phyloP scores from a whole-genome alignment of 2,888 invertebrate genomes.

The Caenorhabditis panamensis region DNA sequence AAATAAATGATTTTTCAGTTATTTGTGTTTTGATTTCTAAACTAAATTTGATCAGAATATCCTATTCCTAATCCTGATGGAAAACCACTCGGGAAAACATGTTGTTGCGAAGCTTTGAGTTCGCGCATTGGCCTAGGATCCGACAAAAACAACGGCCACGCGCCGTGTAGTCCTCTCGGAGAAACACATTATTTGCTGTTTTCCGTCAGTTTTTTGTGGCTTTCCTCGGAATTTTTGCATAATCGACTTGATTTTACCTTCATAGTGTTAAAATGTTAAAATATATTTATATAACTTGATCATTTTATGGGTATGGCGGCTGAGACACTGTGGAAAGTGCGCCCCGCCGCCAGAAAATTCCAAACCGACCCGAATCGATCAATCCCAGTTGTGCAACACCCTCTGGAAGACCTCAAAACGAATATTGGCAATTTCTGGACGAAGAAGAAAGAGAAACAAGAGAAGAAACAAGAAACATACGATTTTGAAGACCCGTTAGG shows the following conservation, averaged over 20 bases:
- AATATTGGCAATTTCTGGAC: slow-evolving; percentile 38
- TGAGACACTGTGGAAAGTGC: slow-evolving; percentile 48
- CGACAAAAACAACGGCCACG: slow-evolving; percentile 7
- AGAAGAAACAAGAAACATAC: slow-evolving; percentile 14
- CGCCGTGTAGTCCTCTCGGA: slow-evolving; percentile 45
- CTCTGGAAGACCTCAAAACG: slow-evolving; percentile 30
- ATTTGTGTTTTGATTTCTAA: background rate
- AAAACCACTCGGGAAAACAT: background rate
- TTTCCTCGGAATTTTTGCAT: background rate
- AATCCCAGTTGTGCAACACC: slow-evolving; percentile 36
- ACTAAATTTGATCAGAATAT: background rate
- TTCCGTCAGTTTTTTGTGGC: background rate
- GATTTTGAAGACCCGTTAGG: slow-evolving; percentile 53
- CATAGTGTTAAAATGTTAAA: no score
- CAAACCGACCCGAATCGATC: slow-evolving; percentile 18
- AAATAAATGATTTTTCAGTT: slow-evolving; percentile 21
- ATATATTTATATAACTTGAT: background rate
- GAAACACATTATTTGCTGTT: slow-evolving; percentile 4
- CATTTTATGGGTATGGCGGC: slow-evolving; percentile 34
- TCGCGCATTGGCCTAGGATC: slow-evolving; percentile 6
- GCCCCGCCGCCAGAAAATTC: slow-evolving; percentile 40
- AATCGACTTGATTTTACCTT: background rate
- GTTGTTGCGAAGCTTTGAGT: background rate
- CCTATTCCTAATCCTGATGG: no score
- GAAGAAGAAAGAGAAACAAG: slow-evolving; percentile 1